Percentiles rank a stretch among this genome's conserved stretches.
phyloP scores from a whole-genome alignment of 2,888 invertebrate genomes.

The Allacma fusca region DNA sequence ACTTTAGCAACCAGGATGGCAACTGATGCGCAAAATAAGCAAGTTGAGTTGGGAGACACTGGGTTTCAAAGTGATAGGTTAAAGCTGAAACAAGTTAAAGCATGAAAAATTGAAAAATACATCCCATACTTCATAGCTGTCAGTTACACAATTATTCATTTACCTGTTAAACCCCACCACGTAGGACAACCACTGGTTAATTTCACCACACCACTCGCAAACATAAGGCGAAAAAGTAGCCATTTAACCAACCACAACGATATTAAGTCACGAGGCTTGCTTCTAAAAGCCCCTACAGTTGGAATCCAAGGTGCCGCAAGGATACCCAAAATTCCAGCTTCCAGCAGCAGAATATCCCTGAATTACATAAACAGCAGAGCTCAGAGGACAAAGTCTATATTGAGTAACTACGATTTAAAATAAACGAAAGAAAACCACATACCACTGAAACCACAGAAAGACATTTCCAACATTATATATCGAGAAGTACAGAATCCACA shows the following conservation, averaged over 20 bases:
- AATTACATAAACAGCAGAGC: slow-evolving; percentile 45
- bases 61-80: slow-evolving; percentile 75
- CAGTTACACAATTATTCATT: too few species aligned
- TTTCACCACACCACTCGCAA: slow-evolving; percentile 77
- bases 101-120: too few species aligned
- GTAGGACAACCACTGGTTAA: slow-evolving; percentile 75
- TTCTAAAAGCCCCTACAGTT: slow-evolving; percentile 62
- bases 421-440: slow-evolving; percentile 57
- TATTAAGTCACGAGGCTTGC: slow-evolving; percentile 67
- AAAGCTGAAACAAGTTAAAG: slow-evolving; percentile 67
- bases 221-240: slow-evolving; percentile 77
- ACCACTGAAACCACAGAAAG: slow-evolving; percentile 79
- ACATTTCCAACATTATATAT: slow-evolving; percentile 79
- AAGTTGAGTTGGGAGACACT: slow-evolving; percentile 76
- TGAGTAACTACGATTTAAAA: neutral
- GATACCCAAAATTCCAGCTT: slow-evolving; percentile 75
- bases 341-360: slow-evolving; percentile 78
- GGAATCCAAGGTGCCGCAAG: slow-evolving; percentile 73
- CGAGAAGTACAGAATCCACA: slow-evolving; percentile 78
- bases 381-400: neutral
- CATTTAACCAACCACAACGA: slow-evolving; percentile 76
- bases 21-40: slow-evolving; percentile 78
- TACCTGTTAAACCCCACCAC: slow-evolving; percentile 82
- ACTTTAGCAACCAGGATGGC: slow-evolving; percentile 73
- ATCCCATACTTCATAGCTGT: too few species aligned